Conservation (phyloP, 2,113 vertebrate genomes). For the Talpa occidentalis region DNA sequence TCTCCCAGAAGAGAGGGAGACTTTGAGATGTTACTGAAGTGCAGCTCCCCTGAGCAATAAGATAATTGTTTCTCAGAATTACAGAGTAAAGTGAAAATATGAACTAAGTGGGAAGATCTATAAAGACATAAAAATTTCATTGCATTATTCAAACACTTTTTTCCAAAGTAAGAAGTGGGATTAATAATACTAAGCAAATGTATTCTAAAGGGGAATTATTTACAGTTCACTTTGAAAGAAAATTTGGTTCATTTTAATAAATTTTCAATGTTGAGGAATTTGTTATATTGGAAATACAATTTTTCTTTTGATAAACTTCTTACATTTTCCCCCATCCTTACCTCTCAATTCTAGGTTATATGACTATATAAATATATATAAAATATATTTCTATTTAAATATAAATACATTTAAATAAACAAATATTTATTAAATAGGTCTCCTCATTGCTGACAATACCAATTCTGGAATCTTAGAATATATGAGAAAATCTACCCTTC, state of each 20-base stretch:
- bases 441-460: neutral
- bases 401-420: neutral
- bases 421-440: neutral
- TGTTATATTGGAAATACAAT: neutral
- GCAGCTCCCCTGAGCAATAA: neutral
- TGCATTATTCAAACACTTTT: neutral
- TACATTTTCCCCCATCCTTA: neutral
- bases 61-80: slow-evolving; percentile 40
- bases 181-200: neutral
- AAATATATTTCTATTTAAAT: too few species aligned
- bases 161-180: neutral
- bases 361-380: neutral
- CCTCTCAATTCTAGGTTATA: neutral
- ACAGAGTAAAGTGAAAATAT: slow-evolving; percentile 40
- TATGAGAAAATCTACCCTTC: neutral
- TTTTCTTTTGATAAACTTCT: neutral
- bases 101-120: neutral
- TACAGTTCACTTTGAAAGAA: slow-evolving; percentile 38
- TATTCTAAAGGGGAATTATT: neutral
- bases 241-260: slow-evolving; percentile 46
- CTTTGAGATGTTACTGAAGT: slow-evolving; percentile 27
- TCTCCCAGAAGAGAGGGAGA: slow-evolving; percentile 4
- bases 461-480: neutral
- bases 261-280: neutral
- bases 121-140: slow-evolving; percentile 28